Evolutionary conservation across 2,888 invertebrate species (phyloP).

Genomic region (Oithona nana): DNA sequence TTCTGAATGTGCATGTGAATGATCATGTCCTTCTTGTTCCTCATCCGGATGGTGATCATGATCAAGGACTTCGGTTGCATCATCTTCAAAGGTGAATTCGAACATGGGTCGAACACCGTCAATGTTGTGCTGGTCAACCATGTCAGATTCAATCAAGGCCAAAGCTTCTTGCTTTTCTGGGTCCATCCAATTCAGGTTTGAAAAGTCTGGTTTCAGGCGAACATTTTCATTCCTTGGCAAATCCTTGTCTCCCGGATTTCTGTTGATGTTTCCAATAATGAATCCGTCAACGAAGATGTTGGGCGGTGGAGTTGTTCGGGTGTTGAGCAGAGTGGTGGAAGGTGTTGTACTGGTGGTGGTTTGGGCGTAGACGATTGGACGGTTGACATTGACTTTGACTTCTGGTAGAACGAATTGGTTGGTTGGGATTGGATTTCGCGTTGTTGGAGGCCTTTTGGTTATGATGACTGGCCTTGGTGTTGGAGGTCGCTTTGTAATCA

Average conservation of each 20-base stretch:
- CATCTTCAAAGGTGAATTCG: not conserved
- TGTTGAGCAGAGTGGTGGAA: not conserved
- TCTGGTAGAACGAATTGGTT: not conserved
- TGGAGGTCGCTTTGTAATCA: not conserved
- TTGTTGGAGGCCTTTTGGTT: too few species aligned
- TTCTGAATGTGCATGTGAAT: not conserved
- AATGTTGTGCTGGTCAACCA: not conserved
- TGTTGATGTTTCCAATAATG: conserved; percentile 3
- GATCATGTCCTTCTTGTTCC: not conserved
- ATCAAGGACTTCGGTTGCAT: not conserved
- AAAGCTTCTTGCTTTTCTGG: not conserved
- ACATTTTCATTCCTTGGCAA: not conserved
- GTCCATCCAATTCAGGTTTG: not conserved
- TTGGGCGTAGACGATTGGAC: not conserved
- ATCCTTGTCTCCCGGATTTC: not conserved
- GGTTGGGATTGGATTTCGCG: too few species aligned
- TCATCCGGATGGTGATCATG: not conserved
- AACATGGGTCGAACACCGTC: not conserved
- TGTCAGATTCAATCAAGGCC: not conserved
- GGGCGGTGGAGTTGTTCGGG: not conserved
- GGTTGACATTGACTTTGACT: not conserved
- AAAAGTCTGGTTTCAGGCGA: not conserved
- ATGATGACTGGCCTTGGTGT: not conserved
- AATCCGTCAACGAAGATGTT: conserved; percentile 1
- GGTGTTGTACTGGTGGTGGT: not conserved